Conservation (phyloP, 2,888 invertebrate genomes). For the Epinotia nisella region DNA sequence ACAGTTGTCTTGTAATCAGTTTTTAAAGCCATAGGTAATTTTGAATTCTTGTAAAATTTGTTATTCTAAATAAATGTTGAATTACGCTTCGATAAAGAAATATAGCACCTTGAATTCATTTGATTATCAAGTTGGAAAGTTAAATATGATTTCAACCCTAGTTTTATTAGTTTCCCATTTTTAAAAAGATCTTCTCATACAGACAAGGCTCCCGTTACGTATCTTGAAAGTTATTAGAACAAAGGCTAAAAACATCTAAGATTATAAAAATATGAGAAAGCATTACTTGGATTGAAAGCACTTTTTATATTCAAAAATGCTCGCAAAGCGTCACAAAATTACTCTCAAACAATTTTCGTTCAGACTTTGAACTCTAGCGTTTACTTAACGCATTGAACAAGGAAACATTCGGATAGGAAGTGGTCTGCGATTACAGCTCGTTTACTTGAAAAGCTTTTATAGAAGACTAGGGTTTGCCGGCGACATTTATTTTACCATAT, state of each 20-base stretch:
- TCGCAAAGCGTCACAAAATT: slow-evolving; percentile 24
- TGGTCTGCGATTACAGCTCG: slow-evolving; percentile 74
- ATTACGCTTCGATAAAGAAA: neutral
- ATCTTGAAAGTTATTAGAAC: neutral
- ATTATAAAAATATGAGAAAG: slow-evolving; percentile 8
- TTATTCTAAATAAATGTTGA: neutral
- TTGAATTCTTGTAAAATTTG: too few relatives aligned
- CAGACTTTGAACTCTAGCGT: slow-evolving; percentile 47
- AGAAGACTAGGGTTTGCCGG: slow-evolving; percentile 35
- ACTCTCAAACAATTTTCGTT: slow-evolving; percentile 42
- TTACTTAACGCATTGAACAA: slow-evolving; percentile 61
- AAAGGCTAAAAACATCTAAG: neutral
- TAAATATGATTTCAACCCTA: neutral
- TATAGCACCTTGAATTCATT: slow-evolving; percentile 1
- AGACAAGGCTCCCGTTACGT: too few relatives aligned
- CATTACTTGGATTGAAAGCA: slow-evolving; percentile 6
- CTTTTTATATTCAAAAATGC: slow-evolving; percentile 24
- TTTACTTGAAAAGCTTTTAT: slow-evolving; percentile 72
- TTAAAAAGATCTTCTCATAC: neutral
- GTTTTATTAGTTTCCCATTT: neutral
- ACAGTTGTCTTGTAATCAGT: too few relatives aligned
- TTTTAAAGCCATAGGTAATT: too few relatives aligned
- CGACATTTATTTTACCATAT: neutral
- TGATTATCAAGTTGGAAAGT: neutral
- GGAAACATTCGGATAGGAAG: slow-evolving; percentile 68